A percentile compares a stretch with the other conserved stretches of the same genome.
phyloP scores from a whole-genome alignment of 2,113 vertebrate species.

The Tangachromis dhanisi region DNA sequence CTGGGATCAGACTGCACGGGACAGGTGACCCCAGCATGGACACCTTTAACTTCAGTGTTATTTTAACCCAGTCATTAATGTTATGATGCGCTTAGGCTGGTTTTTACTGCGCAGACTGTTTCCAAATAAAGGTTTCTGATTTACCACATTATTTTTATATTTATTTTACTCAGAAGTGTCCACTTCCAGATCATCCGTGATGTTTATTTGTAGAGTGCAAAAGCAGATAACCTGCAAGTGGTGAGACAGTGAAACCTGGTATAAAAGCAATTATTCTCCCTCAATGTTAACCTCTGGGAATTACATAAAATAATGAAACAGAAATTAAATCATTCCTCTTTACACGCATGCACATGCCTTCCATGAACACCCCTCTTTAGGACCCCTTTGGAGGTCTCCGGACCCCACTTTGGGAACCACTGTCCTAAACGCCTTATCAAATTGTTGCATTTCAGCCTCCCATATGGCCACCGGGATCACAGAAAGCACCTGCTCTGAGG shows the following conservation, averaged over 20 bases:
- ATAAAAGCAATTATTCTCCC: not conserved
- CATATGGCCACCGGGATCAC: slow-evolving; percentile 57
- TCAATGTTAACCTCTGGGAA: not conserved
- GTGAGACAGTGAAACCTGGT: not conserved
- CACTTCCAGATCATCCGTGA: not conserved
- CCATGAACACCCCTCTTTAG: not conserved
- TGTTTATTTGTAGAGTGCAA: not conserved
- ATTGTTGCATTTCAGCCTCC: slow-evolving; percentile 41
- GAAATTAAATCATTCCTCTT: not conserved
- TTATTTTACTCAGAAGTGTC: not conserved
- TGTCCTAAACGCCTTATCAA: slow-evolving; percentile 55
- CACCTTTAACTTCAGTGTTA: slow-evolving; percentile 36
- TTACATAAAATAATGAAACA: not conserved
- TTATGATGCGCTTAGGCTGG: not conserved
- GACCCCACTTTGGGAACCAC: slow-evolving; percentile 29
- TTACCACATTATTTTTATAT: not conserved
- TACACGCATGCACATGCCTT: not conserved
- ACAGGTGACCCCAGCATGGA: not conserved
- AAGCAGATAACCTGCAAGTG: not conserved
- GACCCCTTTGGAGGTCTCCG: slow-evolving; percentile 12
- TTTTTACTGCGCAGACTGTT: not conserved
- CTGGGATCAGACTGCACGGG: slow-evolving; percentile 24
- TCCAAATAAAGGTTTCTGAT: not conserved
- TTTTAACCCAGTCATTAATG: slow-evolving; percentile 35
- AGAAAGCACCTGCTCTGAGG: slow-evolving; percentile 68